Conservation (phyloP, 2,113 vertebrate genomes). For the Argyrosomus japonicus region DNA sequence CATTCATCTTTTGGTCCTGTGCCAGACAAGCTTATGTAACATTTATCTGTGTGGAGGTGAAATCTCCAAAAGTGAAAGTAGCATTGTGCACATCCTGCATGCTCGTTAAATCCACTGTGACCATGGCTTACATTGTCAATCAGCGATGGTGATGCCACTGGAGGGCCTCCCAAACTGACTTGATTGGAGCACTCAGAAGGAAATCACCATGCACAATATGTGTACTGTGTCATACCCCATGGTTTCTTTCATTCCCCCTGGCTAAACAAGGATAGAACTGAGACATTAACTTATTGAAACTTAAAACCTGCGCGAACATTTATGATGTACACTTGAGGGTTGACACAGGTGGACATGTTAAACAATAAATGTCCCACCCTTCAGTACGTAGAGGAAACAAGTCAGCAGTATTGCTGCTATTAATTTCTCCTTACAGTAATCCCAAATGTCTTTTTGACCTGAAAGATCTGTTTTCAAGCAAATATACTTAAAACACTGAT, state of each 20-base stretch:
- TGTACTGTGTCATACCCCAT: background rate
- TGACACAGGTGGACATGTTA: background rate
- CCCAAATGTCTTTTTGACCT: background rate
- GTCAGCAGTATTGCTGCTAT: background rate
- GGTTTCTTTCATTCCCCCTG: background rate
- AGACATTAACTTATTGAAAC: background rate
- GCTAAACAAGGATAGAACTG: background rate
- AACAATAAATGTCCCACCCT: background rate
- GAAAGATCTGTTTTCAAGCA: background rate
- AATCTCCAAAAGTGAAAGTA: background rate
- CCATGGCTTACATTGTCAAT: background rate
- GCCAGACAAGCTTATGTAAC: background rate
- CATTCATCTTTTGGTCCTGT: background rate
- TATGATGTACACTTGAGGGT: background rate
- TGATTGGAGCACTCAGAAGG: background rate
- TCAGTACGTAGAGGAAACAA: background rate
- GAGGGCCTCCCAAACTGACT: background rate
- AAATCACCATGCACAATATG: background rate
- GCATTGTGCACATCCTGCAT: background rate
- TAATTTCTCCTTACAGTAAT: background rate
- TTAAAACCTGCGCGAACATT: background rate
- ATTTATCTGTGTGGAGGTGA: background rate
- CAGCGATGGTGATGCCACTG: background rate
- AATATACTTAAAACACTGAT: background rate
- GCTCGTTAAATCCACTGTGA: slow-evolving; percentile 1